Percentiles rank a stretch among this genome's conserved stretches.
phyloP scores from a whole-genome alignment of 2,797 vertebrate genomes.

The Cyclura pinguis region DNA sequence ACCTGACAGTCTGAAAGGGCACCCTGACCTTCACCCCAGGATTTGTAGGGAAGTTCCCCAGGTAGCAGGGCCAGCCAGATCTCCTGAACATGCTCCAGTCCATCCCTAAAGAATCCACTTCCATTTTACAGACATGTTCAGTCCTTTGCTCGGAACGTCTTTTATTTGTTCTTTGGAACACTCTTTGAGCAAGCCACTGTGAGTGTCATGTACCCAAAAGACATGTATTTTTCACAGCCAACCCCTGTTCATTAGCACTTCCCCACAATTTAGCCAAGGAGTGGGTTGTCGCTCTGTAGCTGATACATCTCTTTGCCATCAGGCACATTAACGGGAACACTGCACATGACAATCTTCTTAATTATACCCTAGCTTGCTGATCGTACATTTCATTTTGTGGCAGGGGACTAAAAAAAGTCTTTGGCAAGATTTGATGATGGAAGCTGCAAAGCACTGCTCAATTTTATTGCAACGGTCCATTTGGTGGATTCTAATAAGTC shows the following conservation, averaged over 20 bases:
- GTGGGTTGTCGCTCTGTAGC: not conserved
- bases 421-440: not conserved
- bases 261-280: not conserved
- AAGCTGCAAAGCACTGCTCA: not conserved
- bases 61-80: too few relatives aligned
- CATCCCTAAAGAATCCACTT: not conserved
- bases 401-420: not conserved
- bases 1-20: not conserved
- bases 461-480: not conserved
- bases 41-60: too few relatives aligned
- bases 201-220: not conserved
- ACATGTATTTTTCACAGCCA: not conserved
- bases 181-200: accelerated
- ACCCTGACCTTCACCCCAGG: not conserved
- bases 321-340: accelerated
- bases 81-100: too few relatives aligned
- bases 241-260: not conserved
- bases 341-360: not conserved
- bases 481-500: not conserved
- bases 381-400: not conserved
- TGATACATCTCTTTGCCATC: not conserved
- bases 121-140: not conserved
- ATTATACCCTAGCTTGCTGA: not conserved
- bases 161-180: not conserved
- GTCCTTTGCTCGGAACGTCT: too few relatives aligned